These are phyloP conservation scores for Lagodon rhomboides DNA, from an alignment of 2,797 vertebrate genomes.

Conservation along the genomic window DNA sequence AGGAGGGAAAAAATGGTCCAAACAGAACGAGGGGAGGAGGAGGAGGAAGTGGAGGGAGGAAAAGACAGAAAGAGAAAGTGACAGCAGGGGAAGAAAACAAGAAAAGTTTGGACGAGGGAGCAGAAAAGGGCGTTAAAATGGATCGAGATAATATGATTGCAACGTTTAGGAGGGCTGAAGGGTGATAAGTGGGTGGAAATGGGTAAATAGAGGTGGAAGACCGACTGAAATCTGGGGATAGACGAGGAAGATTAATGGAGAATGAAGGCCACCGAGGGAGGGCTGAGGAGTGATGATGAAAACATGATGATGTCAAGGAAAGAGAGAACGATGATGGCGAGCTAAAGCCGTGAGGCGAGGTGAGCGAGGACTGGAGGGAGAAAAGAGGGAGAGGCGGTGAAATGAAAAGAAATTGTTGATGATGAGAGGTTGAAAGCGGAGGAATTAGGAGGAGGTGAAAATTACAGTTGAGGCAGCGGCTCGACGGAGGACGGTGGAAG, in stretches of 20 bases:
- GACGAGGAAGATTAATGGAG: conserved; percentile 61
- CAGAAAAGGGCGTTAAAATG: conserved; percentile 44
- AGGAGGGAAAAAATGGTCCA: conserved; percentile 43
- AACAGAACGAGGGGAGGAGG: conserved; percentile 39
- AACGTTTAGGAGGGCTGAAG: conserved; percentile 44
- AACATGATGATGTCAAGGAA: conserved; percentile 55
- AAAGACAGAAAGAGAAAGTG: conserved; percentile 49
- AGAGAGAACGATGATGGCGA: conserved; percentile 41
- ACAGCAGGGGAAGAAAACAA: conserved; percentile 52
- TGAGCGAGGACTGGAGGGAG: conserved; percentile 19
- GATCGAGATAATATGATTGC: conserved; percentile 40
- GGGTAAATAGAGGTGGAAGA: conserved; percentile 64
- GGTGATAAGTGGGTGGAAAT: conserved; percentile 60
- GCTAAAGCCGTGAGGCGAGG: conserved; percentile 32
- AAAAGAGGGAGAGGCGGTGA: conserved; percentile 1
- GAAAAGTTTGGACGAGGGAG: conserved; percentile 56
- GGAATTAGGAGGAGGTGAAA: conserved; percentile 48
- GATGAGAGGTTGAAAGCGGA: conserved; percentile 58
- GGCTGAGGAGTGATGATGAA: conserved; percentile 59
- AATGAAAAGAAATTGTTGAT: conserved; percentile 63
- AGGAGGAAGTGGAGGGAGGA: conserved; percentile 27
- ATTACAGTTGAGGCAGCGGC: conserved; percentile 52
- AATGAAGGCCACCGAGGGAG: conserved; percentile 35
- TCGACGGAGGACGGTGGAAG: conserved; percentile 23
- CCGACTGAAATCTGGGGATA: conserved; percentile 52